Conservation (phyloP, 2,888 invertebrate genomes). For the Calameuta pallipes region DNA sequence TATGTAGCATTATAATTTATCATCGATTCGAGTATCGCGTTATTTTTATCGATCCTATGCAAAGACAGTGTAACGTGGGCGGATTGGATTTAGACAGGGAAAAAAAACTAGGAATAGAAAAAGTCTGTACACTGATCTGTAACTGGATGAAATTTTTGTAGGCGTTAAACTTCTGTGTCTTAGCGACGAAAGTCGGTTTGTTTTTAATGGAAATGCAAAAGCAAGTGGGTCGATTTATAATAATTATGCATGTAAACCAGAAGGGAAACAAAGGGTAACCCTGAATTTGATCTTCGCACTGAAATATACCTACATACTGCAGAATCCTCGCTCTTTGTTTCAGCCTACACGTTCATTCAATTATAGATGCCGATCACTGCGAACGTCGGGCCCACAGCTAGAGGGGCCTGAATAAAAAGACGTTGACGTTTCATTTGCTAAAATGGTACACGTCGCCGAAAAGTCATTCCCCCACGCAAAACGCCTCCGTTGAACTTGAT, state of each 20-base stretch:
- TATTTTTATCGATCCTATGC: not conserved
- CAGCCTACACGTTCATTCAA: not conserved
- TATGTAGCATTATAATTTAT: not conserved
- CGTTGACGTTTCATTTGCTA: not conserved
- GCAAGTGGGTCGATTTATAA: not conserved
- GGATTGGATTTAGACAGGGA: not conserved
- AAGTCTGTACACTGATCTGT: not conserved
- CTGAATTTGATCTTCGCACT: not conserved
- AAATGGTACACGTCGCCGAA: not conserved
- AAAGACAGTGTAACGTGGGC: not conserved
- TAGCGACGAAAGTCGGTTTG: not conserved
- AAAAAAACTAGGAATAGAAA: not conserved
- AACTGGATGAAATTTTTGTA: not conserved
- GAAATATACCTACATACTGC: not conserved
- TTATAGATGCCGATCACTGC: not conserved
- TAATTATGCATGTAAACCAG: not conserved
- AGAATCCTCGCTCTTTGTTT: not conserved
- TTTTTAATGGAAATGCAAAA: not conserved
- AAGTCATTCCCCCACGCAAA: conserved; percentile 1
- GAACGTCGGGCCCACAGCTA: not conserved
- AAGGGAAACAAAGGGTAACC: not conserved
- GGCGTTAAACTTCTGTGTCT: not conserved
- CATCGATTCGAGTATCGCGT: not conserved
- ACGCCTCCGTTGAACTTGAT: conserved; percentile 8
- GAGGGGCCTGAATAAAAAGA: not conserved